A percentile compares a stretch with the other conserved stretches of the same genome.
Evolutionary conservation across 2,888 invertebrate genomes (phyloP).

Genomic region (Portevinia maculata): DNA sequence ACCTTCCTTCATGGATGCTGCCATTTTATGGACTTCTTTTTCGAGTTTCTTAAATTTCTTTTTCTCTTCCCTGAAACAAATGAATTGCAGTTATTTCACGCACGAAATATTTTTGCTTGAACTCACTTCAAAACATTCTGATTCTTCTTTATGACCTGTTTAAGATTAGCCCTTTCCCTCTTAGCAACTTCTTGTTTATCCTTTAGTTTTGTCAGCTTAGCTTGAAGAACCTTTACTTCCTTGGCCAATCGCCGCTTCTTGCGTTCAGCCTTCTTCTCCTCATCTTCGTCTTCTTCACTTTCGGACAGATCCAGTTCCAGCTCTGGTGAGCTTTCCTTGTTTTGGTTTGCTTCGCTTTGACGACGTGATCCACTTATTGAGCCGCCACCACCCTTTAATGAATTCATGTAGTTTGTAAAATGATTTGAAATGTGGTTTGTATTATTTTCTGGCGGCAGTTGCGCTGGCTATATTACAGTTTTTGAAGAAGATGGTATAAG

Average conservation of each 20-base stretch:
- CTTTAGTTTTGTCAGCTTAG: conserved; percentile 84
- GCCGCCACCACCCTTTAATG: conserved; percentile 77
- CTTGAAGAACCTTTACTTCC: conserved; percentile 81
- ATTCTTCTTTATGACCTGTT: conserved; percentile 91
- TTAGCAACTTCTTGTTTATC: conserved; percentile 89
- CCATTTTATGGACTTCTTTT: conserved; percentile 96
- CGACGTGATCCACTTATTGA: conserved; percentile 80
- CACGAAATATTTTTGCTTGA: not conserved
- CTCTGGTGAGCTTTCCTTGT: conserved; percentile 85
- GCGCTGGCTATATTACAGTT: conserved; percentile 5
- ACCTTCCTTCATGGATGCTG: conserved; percentile 92
- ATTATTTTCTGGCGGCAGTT: conserved; percentile 23
- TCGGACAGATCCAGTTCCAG: conserved; percentile 85
- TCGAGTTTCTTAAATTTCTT: conserved; percentile 92
- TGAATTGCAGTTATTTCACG: not conserved
- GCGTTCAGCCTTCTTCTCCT: conserved; percentile 86
- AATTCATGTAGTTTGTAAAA: conserved; percentile 59
- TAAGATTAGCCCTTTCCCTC: conserved; percentile 90
- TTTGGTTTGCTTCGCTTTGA: conserved; percentile 80
- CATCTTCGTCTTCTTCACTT: conserved; percentile 87
- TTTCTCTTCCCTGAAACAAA: conserved; percentile 87
- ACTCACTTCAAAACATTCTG: conserved; percentile 88
- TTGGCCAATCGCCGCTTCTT: conserved; percentile 87
- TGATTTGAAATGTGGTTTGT: conserved; percentile 51
- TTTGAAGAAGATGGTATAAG: not conserved